phyloP scores from a whole-genome alignment of 2,888 invertebrate species.

The Stenoptilia bipunctidactyla region DNA sequence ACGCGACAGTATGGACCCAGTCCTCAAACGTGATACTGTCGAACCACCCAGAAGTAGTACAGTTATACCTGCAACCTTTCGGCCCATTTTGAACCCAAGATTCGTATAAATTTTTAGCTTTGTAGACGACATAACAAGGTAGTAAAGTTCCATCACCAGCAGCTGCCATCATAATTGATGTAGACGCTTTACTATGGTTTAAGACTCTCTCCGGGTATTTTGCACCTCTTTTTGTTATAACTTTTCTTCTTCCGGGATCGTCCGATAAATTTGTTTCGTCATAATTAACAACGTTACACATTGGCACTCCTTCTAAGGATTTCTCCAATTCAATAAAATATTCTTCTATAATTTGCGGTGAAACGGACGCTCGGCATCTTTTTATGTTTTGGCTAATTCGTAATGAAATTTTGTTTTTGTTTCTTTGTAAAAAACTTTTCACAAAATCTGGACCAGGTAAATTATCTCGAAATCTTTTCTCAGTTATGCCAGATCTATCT shows the following conservation, averaged over 20 bases:
- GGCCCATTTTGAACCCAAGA: constrained; percentile 36
- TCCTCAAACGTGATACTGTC: constrained; percentile 13
- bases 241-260: constrained; percentile 13
- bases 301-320: constrained; percentile 3
- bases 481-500: too few relatives aligned
- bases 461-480: constrained; percentile 4
- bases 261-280: constrained; percentile 15
- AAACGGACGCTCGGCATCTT: constrained; percentile 16
- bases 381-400: constrained; percentile 18
- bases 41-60: constrained; percentile 16
- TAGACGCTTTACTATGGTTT: constrained; percentile 22
- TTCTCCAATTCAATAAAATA: constrained; percentile 14
- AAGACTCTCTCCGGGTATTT: constrained; percentile 15
- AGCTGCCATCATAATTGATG: constrained; percentile 32
- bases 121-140: constrained; percentile 37
- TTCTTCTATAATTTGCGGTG: constrained; percentile 11
- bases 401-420: constrained; percentile 12
- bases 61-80: constrained; percentile 27
- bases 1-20: constrained; percentile 11
- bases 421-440: constrained; percentile 7
- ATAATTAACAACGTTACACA: constrained; percentile 11
- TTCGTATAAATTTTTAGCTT: constrained; percentile 27
- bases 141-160: constrained; percentile 27
- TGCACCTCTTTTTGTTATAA: constrained; percentile 10
- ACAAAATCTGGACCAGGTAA: constrained; percentile 13